Conservation (phyloP, 1,140 invertebrate species). For the Lasioglossum baleicum region DNA sequence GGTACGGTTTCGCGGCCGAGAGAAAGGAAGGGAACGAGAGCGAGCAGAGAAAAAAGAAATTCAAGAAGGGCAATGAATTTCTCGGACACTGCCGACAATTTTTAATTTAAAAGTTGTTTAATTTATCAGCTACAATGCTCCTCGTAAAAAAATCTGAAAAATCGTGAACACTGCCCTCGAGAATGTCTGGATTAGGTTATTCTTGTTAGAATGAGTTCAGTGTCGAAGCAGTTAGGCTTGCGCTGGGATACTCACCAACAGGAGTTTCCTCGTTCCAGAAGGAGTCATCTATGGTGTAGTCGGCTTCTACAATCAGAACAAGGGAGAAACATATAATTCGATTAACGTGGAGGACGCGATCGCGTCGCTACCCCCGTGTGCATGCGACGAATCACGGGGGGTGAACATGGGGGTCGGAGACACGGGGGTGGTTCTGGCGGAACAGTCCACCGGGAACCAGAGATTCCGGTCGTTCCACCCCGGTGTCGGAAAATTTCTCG, state of each 20-base stretch:
- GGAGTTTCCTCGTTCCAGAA: slow-evolving; percentile 94
- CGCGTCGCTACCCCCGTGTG: too few relatives aligned
- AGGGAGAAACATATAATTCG: not conserved
- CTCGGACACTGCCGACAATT: too few relatives aligned
- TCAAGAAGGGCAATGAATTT: not conserved
- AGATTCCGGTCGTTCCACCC: not conserved
- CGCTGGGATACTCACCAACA: slow-evolving; percentile 84
- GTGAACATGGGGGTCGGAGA: too few relatives aligned
- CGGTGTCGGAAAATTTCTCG: not conserved
- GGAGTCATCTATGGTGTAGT: slow-evolving; percentile 94
- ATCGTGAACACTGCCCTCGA: too few relatives aligned
- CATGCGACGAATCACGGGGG: too few relatives aligned
- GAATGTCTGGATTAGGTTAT: too few relatives aligned
- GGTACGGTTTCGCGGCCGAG: not conserved
- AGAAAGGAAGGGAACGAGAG: not conserved
- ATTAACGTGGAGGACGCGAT: not conserved
- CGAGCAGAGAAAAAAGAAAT: not conserved
- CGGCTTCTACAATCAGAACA: slow-evolving; percentile 88
- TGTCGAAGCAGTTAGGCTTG: too few relatives aligned
- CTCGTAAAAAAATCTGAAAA: too few relatives aligned
- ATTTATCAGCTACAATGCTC: too few relatives aligned
- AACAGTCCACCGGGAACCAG: too few relatives aligned
- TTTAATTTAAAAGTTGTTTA: too few relatives aligned
- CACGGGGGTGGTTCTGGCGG: not conserved
- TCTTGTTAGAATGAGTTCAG: too few relatives aligned